A percentile compares a stretch with the other conserved stretches of the same genome.
Evolutionary conservation across 2,113 vertebrate species (phyloP).

Genomic region (Verasper variegatus): DNA sequence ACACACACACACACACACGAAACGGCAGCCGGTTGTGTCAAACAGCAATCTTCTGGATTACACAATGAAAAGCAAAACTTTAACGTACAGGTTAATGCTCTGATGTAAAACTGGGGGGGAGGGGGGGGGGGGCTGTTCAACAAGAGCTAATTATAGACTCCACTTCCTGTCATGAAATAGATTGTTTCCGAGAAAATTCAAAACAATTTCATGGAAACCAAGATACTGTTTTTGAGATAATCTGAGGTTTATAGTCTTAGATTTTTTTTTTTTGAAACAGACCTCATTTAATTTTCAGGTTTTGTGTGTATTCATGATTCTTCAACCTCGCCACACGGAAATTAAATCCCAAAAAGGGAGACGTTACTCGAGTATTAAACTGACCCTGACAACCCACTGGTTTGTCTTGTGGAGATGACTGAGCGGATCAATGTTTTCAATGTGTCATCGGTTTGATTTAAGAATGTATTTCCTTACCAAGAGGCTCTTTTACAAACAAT

Average conservation of each 20-base stretch:
- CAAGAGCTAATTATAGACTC: constrained; percentile 50
- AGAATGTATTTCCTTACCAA: constrained; percentile 18
- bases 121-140: constrained; percentile 12
- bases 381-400: background rate
- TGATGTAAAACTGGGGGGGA: background rate
- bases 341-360: background rate
- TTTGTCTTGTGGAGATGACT: constrained; percentile 4
- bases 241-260: too few relatives aligned
- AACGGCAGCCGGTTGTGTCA: background rate
- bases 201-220: background rate
- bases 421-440: constrained; percentile 2
- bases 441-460: constrained; percentile 8
- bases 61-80: constrained; percentile 28
- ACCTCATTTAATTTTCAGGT: too few relatives aligned
- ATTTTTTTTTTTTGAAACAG: too few relatives aligned
- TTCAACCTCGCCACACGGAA: background rate
- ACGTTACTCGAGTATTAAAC: background rate
- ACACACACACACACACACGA: background rate
- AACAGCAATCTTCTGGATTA: constrained; percentile 21
- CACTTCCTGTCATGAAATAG: background rate
- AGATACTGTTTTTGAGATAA: constrained; percentile 8
- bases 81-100: background rate
- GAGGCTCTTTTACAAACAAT: constrained; percentile 4
- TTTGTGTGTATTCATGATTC: background rate
- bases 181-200: too few relatives aligned